A percentile compares a stretch with the other conserved stretches of the same genome.
Conservation (phyloP, 53 echinoderm and acorn worm species). For the Arbacia lixula region DNA sequence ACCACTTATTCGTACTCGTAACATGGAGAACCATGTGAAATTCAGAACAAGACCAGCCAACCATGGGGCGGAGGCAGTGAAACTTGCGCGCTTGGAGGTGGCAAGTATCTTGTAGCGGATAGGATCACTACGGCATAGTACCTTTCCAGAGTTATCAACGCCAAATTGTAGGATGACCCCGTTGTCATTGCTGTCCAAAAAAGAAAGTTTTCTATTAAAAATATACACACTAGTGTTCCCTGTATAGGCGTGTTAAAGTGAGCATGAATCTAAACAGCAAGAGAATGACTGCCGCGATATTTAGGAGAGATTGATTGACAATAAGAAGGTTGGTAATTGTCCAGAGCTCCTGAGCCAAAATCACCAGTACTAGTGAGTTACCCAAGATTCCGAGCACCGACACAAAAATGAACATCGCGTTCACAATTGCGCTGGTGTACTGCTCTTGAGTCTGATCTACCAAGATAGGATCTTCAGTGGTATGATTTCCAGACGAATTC, state of each 20-base stretch:
- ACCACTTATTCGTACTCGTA: too few relatives aligned
- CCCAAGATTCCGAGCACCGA: constrained; percentile 28
- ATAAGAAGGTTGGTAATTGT: constrained; percentile 55
- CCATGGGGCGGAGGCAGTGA: constrained; percentile 43
- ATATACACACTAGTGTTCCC: too few relatives aligned
- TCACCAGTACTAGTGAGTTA: constrained; percentile 33
- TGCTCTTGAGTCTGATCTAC: too few relatives aligned
- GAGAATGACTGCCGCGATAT: constrained; percentile 25
- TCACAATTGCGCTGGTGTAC: too few relatives aligned
- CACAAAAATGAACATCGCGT: too few relatives aligned
- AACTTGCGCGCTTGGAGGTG: constrained; percentile 9
- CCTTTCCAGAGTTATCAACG: constrained; percentile 63
- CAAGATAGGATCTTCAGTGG: too few relatives aligned
- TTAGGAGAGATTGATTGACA: constrained; percentile 54
- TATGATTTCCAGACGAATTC: too few relatives aligned
- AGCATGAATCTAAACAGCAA: constrained; percentile 37
- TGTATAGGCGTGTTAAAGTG: too few relatives aligned
- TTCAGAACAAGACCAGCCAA: constrained; percentile 40
- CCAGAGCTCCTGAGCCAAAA: constrained; percentile 33
- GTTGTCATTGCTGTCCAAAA: constrained; percentile 55
- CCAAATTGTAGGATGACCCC: constrained; percentile 66
- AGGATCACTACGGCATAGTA: constrained; percentile 66
- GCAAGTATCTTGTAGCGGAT: constrained; percentile 48
- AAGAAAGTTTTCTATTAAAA: constrained; percentile 52
- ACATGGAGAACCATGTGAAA: too few relatives aligned